These are phyloP conservation scores for Spea bombifrons DNA, from an alignment of 2,113 vertebrate genomes.

Conservation along the genomic window DNA sequence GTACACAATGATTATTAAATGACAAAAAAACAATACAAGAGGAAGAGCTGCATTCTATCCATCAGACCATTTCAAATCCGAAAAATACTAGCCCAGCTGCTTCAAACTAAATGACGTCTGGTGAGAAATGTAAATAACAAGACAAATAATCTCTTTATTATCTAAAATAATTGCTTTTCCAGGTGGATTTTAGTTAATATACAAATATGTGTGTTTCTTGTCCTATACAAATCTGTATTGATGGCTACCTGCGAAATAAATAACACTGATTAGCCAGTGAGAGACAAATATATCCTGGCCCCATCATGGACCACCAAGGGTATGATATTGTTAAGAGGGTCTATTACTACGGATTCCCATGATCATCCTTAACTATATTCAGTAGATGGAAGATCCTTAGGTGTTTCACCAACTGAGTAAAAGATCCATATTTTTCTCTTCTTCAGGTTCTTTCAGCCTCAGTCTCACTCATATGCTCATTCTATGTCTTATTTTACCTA, in stretches of 20 bases:
- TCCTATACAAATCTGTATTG: not conserved
- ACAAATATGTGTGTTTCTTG: too few relatives aligned
- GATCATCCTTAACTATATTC: too few relatives aligned
- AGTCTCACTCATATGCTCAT: too few relatives aligned
- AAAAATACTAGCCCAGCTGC: slow-evolving; percentile 8
- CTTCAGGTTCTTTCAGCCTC: too few relatives aligned
- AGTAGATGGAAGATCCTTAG: too few relatives aligned
- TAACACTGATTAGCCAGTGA: not conserved
- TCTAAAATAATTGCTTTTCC: not conserved
- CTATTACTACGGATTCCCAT: too few relatives aligned
- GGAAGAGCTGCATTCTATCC: slow-evolving; percentile 7
- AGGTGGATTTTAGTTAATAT: too few relatives aligned
- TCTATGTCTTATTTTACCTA: too few relatives aligned
- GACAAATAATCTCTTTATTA: not conserved
- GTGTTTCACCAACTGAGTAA: too few relatives aligned
- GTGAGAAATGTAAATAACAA: not conserved
- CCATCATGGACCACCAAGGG: too few relatives aligned
- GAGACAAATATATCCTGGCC: not conserved
- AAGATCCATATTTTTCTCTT: too few relatives aligned
- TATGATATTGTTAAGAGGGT: too few relatives aligned
- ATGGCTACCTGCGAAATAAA: not conserved
- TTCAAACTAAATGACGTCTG: not conserved
- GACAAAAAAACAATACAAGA: not conserved
- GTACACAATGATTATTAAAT: slow-evolving; percentile 21
- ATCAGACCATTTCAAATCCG: slow-evolving; percentile 8